phyloP scores from a whole-genome alignment of 2,797 vertebrate species.

The Pteronotus mesoamericanus region DNA sequence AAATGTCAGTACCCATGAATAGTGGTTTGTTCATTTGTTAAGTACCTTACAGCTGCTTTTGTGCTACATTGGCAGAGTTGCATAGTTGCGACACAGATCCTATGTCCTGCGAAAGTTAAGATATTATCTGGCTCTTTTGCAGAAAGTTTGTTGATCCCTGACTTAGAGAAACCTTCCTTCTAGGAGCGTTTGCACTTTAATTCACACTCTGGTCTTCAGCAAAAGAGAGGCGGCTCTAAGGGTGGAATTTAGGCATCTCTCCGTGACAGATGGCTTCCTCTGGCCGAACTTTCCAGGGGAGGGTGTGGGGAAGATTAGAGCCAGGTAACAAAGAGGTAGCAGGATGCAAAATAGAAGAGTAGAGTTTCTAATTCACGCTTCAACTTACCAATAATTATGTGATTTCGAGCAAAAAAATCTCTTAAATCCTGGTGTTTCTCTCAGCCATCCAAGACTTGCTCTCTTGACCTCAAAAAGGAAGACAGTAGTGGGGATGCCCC shows the following conservation, averaged over 20 bases:
- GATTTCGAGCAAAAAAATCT: neutral
- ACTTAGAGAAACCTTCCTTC: neutral
- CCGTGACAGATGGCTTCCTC: neutral
- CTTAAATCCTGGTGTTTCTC: neutral
- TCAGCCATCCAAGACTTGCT: neutral
- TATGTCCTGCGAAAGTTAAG: neutral
- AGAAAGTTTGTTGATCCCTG: neutral
- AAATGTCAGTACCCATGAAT: neutral
- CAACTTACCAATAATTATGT: neutral
- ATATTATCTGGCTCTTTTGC: neutral
- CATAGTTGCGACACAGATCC: neutral
- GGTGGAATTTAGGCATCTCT: neutral
- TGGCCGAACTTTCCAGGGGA: neutral
- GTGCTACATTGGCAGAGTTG: neutral
- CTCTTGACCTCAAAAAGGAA: neutral
- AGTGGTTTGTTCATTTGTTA: neutral
- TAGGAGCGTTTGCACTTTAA: neutral
- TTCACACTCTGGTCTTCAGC: neutral
- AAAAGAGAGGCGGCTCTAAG: neutral
- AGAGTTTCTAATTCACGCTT: constrained; percentile 7
- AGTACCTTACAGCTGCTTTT: neutral
- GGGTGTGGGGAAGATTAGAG: neutral
- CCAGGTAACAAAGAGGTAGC: neutral
- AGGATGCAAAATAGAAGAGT: neutral
- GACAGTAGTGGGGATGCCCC: neutral